phyloP scores from a whole-genome alignment of 2,113 vertebrate species.

The Octodon degus region DNA sequence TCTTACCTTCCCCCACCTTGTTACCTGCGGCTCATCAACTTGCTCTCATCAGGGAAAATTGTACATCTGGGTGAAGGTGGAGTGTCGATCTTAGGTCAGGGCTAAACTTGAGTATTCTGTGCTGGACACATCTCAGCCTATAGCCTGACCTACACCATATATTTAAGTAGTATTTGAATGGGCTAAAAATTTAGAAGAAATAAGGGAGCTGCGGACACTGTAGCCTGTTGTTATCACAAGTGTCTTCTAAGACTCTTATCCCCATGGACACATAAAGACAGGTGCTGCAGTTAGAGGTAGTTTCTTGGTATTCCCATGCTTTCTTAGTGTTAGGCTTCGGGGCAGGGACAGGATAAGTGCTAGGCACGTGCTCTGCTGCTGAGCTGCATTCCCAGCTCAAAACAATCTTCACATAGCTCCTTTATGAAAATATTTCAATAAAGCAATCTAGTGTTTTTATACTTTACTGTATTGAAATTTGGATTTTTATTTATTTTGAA shows the following conservation, averaged over 20 bases:
- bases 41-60: neutral
- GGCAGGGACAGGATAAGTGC: neutral
- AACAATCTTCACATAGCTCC: neutral
- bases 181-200: neutral
- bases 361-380: neutral
- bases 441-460: neutral
- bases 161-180: neutral
- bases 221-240: neutral
- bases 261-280: neutral
- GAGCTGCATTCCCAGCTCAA: neutral
- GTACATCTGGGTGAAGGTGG: neutral
- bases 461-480: slow-evolving; percentile 19
- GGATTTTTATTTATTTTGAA: neutral
- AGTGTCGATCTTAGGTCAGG: neutral
- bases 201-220: neutral
- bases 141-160: neutral
- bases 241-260: neutral
- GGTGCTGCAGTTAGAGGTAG: neutral
- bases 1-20: fast-evolving
- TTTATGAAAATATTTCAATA: slow-evolving; percentile 9
- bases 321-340: neutral
- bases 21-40: neutral
- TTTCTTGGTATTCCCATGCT: neutral
- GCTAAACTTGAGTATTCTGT: neutral
- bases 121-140: neutral